Conservation (phyloP, 2,888 invertebrate genomes). For the Noctua pronuba region DNA sequence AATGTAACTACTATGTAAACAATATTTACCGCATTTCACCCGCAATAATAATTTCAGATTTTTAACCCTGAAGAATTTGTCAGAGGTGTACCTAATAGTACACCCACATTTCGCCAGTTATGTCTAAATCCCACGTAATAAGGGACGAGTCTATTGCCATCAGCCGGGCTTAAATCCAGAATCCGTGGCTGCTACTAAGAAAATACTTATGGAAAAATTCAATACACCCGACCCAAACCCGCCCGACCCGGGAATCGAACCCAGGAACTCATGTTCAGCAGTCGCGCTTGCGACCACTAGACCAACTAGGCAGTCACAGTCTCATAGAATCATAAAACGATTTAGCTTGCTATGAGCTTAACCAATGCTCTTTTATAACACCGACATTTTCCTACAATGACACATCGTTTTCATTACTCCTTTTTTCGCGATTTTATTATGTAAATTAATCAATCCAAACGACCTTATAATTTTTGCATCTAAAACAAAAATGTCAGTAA, state of each 20-base stretch:
- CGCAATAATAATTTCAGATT: neutral
- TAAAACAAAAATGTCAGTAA: slow-evolving; percentile 83
- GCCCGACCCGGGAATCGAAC: neutral
- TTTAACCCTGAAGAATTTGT: neutral
- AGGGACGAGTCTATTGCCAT: neutral
- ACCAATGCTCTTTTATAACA: neutral
- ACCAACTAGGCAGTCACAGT: neutral
- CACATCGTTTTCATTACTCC: neutral
- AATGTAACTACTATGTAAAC: no score
- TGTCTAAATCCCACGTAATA: neutral
- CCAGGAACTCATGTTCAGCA: neutral
- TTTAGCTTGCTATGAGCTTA: neutral
- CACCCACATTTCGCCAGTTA: neutral
- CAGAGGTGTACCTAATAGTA: neutral
- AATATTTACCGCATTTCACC: no score
- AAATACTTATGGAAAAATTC: neutral
- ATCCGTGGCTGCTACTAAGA: neutral
- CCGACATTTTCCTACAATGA: neutral
- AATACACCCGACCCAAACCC: no score
- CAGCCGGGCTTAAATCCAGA: neutral
- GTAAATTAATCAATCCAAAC: slow-evolving; percentile 25
- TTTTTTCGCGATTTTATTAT: neutral
- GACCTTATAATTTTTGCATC: slow-evolving; percentile 53
- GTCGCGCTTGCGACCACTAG: neutral
- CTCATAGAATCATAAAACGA: neutral